These are phyloP conservation scores for Cavia porcellus DNA, from an alignment of 2,113 vertebrate genomes.

Conservation along the genomic window DNA sequence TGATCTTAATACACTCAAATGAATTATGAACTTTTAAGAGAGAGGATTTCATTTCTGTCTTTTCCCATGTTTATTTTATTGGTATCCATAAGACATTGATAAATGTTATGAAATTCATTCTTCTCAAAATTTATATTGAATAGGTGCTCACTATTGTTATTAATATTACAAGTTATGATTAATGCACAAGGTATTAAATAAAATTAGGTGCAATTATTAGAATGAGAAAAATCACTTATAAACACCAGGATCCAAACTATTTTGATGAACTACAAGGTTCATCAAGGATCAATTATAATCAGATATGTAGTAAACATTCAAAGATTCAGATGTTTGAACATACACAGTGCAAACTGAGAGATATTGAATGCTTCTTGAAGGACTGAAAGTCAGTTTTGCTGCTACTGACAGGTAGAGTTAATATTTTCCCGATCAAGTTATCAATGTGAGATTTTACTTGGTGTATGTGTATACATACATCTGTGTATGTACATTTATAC, in stretches of 20 bases:
- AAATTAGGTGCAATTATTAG: neutral
- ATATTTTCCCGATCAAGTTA: neutral
- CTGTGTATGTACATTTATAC: neutral
- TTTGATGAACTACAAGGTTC: constrained; percentile 22
- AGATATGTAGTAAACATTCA: neutral
- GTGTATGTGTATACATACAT: neutral
- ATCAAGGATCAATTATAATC: neutral
- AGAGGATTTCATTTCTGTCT: constrained; percentile 42
- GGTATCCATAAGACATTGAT: neutral
- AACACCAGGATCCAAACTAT: neutral
- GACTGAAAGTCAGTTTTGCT: neutral
- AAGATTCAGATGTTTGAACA: too few relatives aligned
- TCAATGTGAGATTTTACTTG: neutral
- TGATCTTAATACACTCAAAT: neutral
- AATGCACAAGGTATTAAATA: constrained; percentile 19
- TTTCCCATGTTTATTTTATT: constrained; percentile 32
- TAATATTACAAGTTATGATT: neutral
- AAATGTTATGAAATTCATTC: neutral
- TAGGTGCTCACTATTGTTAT: neutral
- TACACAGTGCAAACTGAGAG: neutral
- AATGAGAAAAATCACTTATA: neutral
- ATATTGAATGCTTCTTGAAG: neutral
- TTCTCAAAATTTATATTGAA: neutral
- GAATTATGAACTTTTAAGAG: neutral
- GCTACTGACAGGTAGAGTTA: neutral